Evolutionary conservation across 2,113 vertebrate species (phyloP).

Genomic region (Oncorhynchus keta): DNA sequence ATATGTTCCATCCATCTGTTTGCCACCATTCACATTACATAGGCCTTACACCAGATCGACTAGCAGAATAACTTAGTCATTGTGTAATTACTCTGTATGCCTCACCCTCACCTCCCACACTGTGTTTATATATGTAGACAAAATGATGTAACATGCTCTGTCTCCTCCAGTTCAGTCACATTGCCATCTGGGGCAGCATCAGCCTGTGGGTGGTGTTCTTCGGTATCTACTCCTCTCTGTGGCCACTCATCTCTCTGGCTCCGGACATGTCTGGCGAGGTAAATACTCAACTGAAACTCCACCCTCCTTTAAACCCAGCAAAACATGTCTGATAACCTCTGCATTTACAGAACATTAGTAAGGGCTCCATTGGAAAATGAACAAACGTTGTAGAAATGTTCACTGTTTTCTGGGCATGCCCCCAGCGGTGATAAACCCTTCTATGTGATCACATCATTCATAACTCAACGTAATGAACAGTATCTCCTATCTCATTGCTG

Average conservation of each 20-base stretch:
- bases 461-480: neutral
- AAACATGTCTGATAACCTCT: neutral
- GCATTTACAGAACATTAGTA: no score
- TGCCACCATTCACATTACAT: neutral
- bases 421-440: slow-evolving; percentile 10
- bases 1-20: slow-evolving; percentile 12
- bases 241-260: slow-evolving; percentile 92
- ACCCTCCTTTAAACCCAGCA: neutral
- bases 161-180: slow-evolving; percentile 88
- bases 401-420: no score
- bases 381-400: no score
- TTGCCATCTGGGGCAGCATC: slow-evolving; percentile 99
- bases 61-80: no score
- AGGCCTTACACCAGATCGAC: neutral
- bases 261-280: slow-evolving; percentile 99
- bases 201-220: slow-evolving; percentile 96
- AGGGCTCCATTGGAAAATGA: no score
- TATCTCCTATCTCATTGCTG: slow-evolving; percentile 31
- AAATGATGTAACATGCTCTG: slow-evolving; percentile 5
- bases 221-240: slow-evolving; percentile 92
- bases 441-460: slow-evolving; percentile 23
- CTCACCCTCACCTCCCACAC: no score
- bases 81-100: no score
- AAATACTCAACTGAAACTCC: slow-evolving; percentile 51
- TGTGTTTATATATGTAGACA: no score